Base-by-base conservation (phyloP, 2,888 invertebrate species). In the Rhingia campestris region DNA sequence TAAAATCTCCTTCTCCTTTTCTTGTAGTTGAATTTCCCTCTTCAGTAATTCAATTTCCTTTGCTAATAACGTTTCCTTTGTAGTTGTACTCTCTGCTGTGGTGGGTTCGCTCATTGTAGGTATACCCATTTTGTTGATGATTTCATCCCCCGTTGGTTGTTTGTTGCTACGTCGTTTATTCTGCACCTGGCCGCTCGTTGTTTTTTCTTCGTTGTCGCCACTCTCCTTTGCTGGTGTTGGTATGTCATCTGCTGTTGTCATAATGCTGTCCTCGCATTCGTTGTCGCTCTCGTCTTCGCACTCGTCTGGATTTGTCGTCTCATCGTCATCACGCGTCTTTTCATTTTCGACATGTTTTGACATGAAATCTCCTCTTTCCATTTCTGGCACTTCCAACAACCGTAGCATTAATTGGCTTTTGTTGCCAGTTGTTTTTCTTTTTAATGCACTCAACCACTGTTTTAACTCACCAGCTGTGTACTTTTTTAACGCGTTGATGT, bases 351-450 rank as follows among this genome's bases (percentile, higher is more conserved):
- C 39, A 9, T 39, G 39, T 39, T 39, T 39, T 39, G 39, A 39
- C 39, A 39, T 39, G 39, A 39, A 9, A 39, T 47, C 47, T 14
- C 47, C 47, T 14, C 47, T 47, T 47, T 47, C 22, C 22, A 14
- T 47, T 14, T 47, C 47, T 47, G 47, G 47, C 47, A 47, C 47
- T 14, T 12, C 12, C n/a, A 14, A 14, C n/a, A 47, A 14, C 12
- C 47, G 47, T 14, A 47, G 14, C 47, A 47, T 14, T 14, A 47
- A 47, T 47, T 47, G 12, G 14, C 47, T 22, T 22, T 47, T 47
- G 47, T 47, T 47, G 47, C 14, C 47, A 3, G 47, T 47, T 14
- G 47, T 47, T 47, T 47, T 47, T 6, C 39, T 39, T 39, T 39
- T 6, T 39, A 39, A 39, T 39, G 39, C 39, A 39, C 39, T 39